A percentile compares a stretch with the other conserved stretches of the same genome.
Evolutionary conservation across 2,888 invertebrate species (phyloP).

Genomic region (Lysandra coridon): DNA sequence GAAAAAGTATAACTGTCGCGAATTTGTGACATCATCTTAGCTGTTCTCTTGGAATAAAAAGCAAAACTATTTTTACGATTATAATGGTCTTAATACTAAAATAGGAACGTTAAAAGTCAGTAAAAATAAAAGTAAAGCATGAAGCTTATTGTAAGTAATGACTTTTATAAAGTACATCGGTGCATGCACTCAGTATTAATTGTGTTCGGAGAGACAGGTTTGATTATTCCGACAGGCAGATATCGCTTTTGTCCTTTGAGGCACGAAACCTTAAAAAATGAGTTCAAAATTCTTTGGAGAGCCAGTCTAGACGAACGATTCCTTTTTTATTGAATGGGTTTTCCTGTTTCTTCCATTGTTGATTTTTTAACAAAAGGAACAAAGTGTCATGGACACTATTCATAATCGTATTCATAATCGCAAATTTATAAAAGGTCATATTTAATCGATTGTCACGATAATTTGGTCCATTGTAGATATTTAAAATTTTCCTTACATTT

Average conservation of each 20-base stretch:
- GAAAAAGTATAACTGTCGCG: not conserved
- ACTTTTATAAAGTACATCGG: conserved; percentile 17
- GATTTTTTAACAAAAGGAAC: not conserved
- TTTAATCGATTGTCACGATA: conserved; percentile 4
- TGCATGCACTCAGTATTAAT: conserved; percentile 17
- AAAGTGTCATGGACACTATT: conserved; percentile 11
- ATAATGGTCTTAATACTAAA: not conserved
- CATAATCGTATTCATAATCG: not conserved
- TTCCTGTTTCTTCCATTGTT: conserved; percentile 11
- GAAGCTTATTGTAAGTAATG: conserved; percentile 8
- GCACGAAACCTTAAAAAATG: conserved; percentile 17
- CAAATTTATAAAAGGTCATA: conserved; percentile 30
- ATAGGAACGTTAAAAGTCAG: not conserved
- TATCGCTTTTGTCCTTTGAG: conserved; percentile 17
- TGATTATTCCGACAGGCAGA: conserved; percentile 9
- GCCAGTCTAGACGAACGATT: conserved; percentile 11
- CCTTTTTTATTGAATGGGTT: conserved; percentile 17
- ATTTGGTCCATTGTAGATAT: conserved; percentile 44
- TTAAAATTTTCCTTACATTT: conserved; percentile 48
- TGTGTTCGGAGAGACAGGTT: conserved; percentile 7
- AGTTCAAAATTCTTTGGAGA: conserved; percentile 12
- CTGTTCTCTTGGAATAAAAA: not conserved
- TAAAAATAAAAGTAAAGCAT: not conserved
- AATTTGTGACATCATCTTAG: not conserved
- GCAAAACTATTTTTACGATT: not conserved